Evolutionary conservation across 1,140 invertebrate species (phyloP).

Genomic region (Calephelis virginiensis): DNA sequence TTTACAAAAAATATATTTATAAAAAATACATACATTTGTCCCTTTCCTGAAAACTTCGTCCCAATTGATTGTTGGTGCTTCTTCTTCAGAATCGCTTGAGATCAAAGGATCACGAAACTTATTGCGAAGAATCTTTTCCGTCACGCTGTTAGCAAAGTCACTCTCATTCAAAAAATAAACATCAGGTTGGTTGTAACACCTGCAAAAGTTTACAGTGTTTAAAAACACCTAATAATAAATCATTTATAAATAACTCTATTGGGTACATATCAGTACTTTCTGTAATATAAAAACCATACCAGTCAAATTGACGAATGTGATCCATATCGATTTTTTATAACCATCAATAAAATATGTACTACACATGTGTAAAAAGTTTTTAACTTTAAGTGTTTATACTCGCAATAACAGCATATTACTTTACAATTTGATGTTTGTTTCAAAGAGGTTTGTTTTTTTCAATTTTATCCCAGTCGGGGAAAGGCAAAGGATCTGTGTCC

Average conservation of each 20-base stretch:
- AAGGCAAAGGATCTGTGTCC: no score
- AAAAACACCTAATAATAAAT: no score
- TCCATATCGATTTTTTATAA: slow-evolving; percentile 36
- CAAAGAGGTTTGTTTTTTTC: no score
- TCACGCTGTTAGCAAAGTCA: slow-evolving; percentile 52
- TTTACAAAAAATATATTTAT: no score
- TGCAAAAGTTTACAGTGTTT: slow-evolving; percentile 25
- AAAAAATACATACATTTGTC: slow-evolving; percentile 38
- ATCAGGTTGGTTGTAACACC: slow-evolving; percentile 48
- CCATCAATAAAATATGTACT: no score
- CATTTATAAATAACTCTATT: background rate
- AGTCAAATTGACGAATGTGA: slow-evolving; percentile 53
- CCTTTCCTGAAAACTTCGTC: slow-evolving; percentile 49
- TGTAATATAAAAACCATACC: slow-evolving; percentile 38
- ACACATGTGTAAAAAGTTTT: no score
- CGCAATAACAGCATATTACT: no score
- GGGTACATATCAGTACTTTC: background rate
- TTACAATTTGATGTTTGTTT: no score
- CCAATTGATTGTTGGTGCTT: slow-evolving; percentile 48
- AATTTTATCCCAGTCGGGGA: no score
- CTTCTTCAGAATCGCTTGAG: slow-evolving; percentile 59
- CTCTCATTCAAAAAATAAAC: slow-evolving; percentile 43
- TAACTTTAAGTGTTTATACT: no score
- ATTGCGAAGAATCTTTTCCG: slow-evolving; percentile 55
- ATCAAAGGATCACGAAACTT: slow-evolving; percentile 53